Conservation (phyloP, 2,113 vertebrate genomes). For the Tretioscincus oriximinensis region DNA sequence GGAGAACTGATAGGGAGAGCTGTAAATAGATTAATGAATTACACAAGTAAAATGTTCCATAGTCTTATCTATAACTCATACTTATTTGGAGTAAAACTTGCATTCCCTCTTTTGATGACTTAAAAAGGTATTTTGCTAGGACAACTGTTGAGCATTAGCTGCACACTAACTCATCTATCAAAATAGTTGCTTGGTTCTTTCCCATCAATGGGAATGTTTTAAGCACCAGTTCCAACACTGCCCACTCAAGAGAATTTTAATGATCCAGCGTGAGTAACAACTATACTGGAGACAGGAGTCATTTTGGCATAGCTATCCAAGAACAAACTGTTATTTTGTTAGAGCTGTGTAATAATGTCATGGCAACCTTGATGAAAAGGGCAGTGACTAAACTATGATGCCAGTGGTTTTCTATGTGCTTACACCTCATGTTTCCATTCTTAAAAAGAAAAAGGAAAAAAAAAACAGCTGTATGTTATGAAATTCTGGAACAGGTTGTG, state of each 20-base stretch:
- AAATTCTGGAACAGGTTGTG: neutral
- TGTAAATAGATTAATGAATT: neutral
- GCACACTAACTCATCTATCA: neutral
- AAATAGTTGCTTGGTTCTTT: neutral
- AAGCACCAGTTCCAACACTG: conserved; percentile 3
- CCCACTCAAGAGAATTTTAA: conserved; percentile 4
- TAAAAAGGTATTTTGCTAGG: conserved; percentile 25
- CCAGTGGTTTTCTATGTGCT: conserved; percentile 34
- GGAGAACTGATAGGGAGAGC: neutral
- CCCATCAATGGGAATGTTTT: conserved; percentile 29
- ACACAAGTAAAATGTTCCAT: neutral
- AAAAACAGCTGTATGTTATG: conserved; percentile 34
- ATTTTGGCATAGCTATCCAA: conserved; percentile 51
- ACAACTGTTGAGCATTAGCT: conserved; percentile 1
- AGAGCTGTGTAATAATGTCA: conserved; percentile 45
- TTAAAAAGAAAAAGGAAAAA: conserved; percentile 17
- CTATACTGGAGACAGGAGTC: conserved; percentile 31
- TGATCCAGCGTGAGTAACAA: conserved; percentile 7
- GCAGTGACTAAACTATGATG: conserved; percentile 50
- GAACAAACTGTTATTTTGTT: conserved; percentile 57
- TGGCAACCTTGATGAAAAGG: conserved; percentile 38
- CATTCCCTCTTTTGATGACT: neutral
- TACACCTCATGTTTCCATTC: conserved; percentile 46
- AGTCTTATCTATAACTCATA: neutral
- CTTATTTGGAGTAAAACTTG: neutral